Conservation (phyloP, 2,888 invertebrate genomes). For the Agrochola litura region DNA sequence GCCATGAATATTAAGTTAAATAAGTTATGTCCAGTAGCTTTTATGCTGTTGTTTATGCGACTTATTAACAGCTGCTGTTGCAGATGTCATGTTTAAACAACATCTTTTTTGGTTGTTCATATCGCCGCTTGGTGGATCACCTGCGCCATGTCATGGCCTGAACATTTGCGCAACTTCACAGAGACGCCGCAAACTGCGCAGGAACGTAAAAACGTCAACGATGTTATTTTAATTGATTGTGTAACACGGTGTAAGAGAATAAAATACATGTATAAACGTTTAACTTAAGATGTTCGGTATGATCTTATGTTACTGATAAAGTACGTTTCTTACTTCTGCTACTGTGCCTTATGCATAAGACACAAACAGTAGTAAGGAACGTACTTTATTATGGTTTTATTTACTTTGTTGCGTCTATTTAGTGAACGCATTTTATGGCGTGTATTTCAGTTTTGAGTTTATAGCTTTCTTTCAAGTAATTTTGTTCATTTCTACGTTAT, state of each 20-base stretch:
- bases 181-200: conserved; percentile 41
- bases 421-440: not conserved
- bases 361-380: not conserved
- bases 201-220: conserved; percentile 51
- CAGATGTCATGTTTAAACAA: conserved; percentile 34
- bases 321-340: conserved; percentile 28
- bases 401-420: not conserved
- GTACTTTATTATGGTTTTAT: conserved; percentile 4
- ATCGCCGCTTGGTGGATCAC: conserved; percentile 25
- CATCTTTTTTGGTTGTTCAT: conserved; percentile 30
- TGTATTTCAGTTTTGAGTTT: not conserved
- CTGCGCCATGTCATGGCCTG: conserved; percentile 58
- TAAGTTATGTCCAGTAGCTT: conserved; percentile 48
- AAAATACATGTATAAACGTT: conserved; percentile 47
- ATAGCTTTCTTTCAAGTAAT: not conserved
- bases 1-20: conserved; percentile 51
- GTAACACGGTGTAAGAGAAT: conserved; percentile 56
- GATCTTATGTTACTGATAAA: conserved; percentile 48
- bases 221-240: conserved; percentile 62
- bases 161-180: conserved; percentile 56
- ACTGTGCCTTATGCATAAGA: not conserved
- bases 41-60: conserved; percentile 42
- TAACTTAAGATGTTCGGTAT: conserved; percentile 31
- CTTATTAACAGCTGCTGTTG: conserved; percentile 37
- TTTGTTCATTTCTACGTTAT: not conserved